Percentiles rank a stretch among this genome's conserved stretches.
Evolutionary conservation across 2,113 vertebrate genomes (phyloP).

Genomic region (Neodontobutis hainanensis): DNA sequence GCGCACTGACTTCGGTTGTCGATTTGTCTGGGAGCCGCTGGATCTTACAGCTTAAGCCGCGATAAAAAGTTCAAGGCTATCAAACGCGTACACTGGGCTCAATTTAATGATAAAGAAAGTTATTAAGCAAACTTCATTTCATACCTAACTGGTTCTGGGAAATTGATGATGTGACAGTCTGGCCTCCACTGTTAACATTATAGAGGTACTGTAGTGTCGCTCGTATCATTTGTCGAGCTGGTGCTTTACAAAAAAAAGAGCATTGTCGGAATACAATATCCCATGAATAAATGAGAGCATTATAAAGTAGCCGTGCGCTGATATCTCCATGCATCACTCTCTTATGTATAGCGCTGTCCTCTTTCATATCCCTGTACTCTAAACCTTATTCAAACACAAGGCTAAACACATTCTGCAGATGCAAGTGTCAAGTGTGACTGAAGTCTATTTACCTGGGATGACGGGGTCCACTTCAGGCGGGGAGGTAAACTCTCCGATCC

Average conservation of each 20-base stretch:
- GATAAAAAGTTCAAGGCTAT: conserved; percentile 52
- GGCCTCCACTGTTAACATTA: conserved; percentile 15
- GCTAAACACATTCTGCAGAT: too few relatives aligned
- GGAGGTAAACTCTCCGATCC: conserved; percentile 86
- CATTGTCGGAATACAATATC: not conserved
- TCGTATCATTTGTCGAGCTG: conserved; percentile 17
- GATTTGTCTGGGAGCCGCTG: conserved; percentile 42
- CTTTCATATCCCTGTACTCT: not conserved
- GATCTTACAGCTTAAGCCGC: conserved; percentile 40
- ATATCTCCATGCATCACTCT: conserved; percentile 1
- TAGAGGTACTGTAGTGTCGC: conserved; percentile 20
- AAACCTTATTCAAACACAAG: too few relatives aligned
- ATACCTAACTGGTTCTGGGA: conserved; percentile 48
- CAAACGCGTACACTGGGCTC: conserved; percentile 25
- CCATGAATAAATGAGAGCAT: not conserved
- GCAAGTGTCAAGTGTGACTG: not conserved
- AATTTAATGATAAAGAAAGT: conserved; percentile 58
- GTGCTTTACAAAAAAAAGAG: conserved; percentile 8
- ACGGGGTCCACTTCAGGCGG: conserved; percentile 83
- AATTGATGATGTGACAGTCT: conserved; percentile 31
- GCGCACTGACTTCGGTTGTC: conserved; percentile 15
- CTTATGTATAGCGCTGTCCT: not conserved
- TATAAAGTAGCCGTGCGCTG: not conserved
- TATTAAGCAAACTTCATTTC: conserved; percentile 61
- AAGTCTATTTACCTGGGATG: conserved; percentile 4